These are phyloP conservation scores for Ditula angustiorana DNA, from an alignment of 2,888 invertebrate genomes.

Conservation along the genomic window DNA sequence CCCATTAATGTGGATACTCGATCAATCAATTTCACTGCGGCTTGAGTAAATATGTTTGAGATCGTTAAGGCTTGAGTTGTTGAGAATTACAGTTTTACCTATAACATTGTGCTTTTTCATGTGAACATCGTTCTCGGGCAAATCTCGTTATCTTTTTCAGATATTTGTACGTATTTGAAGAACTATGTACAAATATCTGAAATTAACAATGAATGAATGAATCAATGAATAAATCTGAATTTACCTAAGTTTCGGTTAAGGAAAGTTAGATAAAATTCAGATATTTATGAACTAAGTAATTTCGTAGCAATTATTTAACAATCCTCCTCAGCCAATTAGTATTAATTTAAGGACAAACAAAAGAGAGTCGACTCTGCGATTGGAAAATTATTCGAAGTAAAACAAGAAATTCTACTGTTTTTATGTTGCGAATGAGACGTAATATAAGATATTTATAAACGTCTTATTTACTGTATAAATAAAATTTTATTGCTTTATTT, in stretches of 20 bases:
- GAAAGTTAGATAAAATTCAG: too few species aligned
- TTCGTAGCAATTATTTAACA: not conserved
- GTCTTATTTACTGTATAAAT: slow-evolving; percentile 2
- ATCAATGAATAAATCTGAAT: too few species aligned
- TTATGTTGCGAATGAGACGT: not conserved
- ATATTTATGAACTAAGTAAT: too few species aligned
- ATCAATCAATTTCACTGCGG: slow-evolving; percentile 32
- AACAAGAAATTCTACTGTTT: not conserved
- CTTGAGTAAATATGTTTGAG: slow-evolving; percentile 7
- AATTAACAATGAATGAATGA: not conserved
- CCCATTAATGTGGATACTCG: slow-evolving; percentile 12
- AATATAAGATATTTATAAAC: not conserved
- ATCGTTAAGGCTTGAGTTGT: slow-evolving; percentile 8
- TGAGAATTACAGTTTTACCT: not conserved
- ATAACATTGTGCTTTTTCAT: not conserved
- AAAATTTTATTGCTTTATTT: slow-evolving; percentile 1
- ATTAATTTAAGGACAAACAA: not conserved
- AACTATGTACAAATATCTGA: too few species aligned
- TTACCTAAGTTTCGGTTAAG: too few species aligned
- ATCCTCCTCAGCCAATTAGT: not conserved
- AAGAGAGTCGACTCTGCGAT: not conserved
- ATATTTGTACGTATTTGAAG: too few species aligned
- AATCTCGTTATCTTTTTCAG: too few species aligned
- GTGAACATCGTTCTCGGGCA: too few species aligned
- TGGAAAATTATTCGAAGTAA: not conserved